These are phyloP conservation scores for Eunapius fragilis DNA, from an alignment of 37 sponge, comb jelly and placozoan species.

Conservation along the genomic window DNA sequence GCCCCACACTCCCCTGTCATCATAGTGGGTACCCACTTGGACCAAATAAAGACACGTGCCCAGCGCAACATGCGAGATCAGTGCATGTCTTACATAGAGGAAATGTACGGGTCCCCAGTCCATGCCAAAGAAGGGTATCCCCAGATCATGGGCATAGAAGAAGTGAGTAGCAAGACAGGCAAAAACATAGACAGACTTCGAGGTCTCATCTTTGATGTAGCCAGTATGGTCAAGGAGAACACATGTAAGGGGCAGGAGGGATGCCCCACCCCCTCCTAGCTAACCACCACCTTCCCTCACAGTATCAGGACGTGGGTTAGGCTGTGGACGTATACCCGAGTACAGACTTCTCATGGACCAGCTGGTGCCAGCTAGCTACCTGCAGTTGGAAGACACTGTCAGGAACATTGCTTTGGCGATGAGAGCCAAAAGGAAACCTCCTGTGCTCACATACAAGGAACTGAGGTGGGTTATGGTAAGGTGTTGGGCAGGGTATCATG, in stretches of 20 bases:
- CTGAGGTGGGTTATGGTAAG: conserved; percentile 49
- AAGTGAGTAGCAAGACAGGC: conserved; percentile 64
- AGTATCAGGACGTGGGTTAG: conserved; percentile 51
- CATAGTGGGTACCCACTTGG: conserved; percentile 78
- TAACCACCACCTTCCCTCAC: background rate
- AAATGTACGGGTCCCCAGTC: background rate
- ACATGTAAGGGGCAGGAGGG: conserved; percentile 34
- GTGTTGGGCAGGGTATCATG: too few species aligned
- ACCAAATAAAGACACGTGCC: conserved; percentile 26
- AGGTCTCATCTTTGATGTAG: conserved; percentile 73
- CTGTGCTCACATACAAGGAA: conserved; percentile 70
- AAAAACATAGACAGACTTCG: conserved; percentile 54
- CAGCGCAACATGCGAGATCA: conserved; percentile 2
- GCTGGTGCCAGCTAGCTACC: conserved; percentile 86
- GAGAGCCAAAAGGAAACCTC: conserved; percentile 37
- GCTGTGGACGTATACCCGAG: conserved; percentile 60
- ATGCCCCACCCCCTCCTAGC: background rate
- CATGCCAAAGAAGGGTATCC: conserved; percentile 4
- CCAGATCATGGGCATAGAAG: conserved; percentile 53
- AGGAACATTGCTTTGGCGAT: conserved; percentile 53
- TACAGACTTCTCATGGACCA: conserved; percentile 83
- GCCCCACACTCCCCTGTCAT: conserved; percentile 78
- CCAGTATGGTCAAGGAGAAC: conserved; percentile 69
- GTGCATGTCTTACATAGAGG: conserved; percentile 12
- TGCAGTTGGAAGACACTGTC: conserved; percentile 82